Percentiles rank a stretch among this genome's conserved stretches.
Conservation (phyloP, 2,888 invertebrate species). For the Steromphala cineraria region DNA sequence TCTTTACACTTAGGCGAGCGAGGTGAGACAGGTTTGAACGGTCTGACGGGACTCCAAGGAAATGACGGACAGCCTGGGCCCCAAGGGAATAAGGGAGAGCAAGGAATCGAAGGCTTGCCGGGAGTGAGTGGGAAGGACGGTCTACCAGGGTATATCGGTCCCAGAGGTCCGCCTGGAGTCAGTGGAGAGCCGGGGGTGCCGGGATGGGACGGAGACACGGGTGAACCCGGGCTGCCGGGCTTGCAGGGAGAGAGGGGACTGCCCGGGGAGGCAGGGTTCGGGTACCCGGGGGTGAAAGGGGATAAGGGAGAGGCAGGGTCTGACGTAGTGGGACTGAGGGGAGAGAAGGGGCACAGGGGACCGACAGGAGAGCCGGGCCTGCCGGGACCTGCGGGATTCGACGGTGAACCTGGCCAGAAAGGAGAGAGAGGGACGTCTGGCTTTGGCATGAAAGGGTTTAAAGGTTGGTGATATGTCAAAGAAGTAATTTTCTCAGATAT, state of each 20-base stretch:
- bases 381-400: slow-evolving; percentile 18
- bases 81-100: slow-evolving; percentile 19
- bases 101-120: neutral
- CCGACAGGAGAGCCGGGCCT: slow-evolving; percentile 19
- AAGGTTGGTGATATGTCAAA: slow-evolving; percentile 12
- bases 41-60: slow-evolving; percentile 15
- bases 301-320: slow-evolving; percentile 18
- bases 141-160: slow-evolving; percentile 16
- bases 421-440: slow-evolving; percentile 20
- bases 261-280: slow-evolving; percentile 21
- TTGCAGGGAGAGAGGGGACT: slow-evolving; percentile 23
- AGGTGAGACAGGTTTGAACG: neutral
- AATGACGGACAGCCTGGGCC: slow-evolving; percentile 14
- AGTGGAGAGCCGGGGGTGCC: slow-evolving; percentile 25
- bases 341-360: slow-evolving; percentile 24
- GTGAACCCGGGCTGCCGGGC: slow-evolving; percentile 27
- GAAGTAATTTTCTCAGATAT: too few species aligned
- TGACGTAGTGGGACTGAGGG: slow-evolving; percentile 13
- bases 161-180: slow-evolving; percentile 13
- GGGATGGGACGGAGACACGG: slow-evolving; percentile 21
- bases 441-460: slow-evolving; percentile 18
- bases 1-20: neutral
- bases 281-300: slow-evolving; percentile 28
- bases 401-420: slow-evolving; percentile 18
- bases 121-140: slow-evolving; percentile 23